Evolutionary conservation across 2,797 vertebrate genomes (phyloP), one percentile per base, ranked within the genome.

Genomic region (Semotilus atromaculatus): DNA sequence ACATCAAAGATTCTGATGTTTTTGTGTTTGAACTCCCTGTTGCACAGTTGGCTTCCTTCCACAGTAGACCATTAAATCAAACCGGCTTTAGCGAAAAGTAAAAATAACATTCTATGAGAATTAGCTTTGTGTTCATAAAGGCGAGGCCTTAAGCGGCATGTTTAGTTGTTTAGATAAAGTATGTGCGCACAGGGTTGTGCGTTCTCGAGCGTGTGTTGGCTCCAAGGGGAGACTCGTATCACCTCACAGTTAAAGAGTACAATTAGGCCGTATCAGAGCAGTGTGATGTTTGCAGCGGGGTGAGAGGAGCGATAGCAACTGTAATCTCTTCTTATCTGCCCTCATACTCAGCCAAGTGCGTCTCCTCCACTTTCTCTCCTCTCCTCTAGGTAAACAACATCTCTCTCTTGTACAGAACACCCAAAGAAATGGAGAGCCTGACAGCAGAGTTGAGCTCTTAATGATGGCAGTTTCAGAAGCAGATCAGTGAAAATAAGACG

Each of bases 211-310:
- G 72, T 84, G 45, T 5, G 68, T 86, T 89, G 81, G 80, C 84
- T 83, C 72, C 64, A 73, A 19, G 82, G 82, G 80, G 85, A 87
- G 87, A 85, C 83, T 86, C 40, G 13, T 90, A 91, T 92, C 93
- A 89, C 93, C 91, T 91, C 88, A 6, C 82, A 88, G 92, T 92
- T 91, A 89, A 92, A 92, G 89, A 93, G 93, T 92, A 92, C 93
- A 93, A 94, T 94, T 93, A 94, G 93, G 88, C 91, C 90, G 84
- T 94, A 94, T 94, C 91, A 91, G 90, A 87, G 89, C 91, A 92
- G 91, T 90, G 86, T 86, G 88, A 91, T 64, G 90, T 88, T 94
- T 93, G 91, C 93, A 92, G 91, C 83, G 51, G 5, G 71, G 87
- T 86, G 85, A 86, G 89, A 85, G 92, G 90, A 90, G 89, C 89